Evolutionary conservation across 2,113 vertebrate species (phyloP).

Genomic region (Zapornia atra): DNA sequence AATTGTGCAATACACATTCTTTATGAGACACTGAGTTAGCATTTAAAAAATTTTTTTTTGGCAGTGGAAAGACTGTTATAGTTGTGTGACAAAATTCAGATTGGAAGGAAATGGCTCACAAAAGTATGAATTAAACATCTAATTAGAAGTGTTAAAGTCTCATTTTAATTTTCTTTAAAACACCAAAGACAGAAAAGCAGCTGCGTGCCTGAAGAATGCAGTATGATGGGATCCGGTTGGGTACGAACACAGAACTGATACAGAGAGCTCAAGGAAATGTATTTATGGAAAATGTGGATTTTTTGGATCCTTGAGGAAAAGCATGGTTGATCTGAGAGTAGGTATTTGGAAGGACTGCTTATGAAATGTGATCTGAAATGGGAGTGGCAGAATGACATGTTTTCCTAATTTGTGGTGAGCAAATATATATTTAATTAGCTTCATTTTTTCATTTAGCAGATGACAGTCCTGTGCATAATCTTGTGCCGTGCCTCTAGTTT

Average conservation of each 20-base stretch:
- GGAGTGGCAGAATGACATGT: background rate
- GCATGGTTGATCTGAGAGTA: background rate
- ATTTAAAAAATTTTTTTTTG: background rate
- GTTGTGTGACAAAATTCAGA: constrained; percentile 63
- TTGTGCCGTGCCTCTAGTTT: background rate
- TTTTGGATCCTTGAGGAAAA: background rate
- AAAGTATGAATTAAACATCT: constrained; percentile 72
- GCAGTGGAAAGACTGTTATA: constrained; percentile 33
- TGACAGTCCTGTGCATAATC: background rate
- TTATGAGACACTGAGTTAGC: constrained; percentile 45
- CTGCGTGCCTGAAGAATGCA: constrained; percentile 9
- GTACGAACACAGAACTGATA: background rate
- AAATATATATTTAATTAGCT: background rate
- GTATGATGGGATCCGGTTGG: background rate
- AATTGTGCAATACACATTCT: constrained; percentile 31
- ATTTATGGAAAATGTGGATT: background rate
- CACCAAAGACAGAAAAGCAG: constrained; percentile 43
- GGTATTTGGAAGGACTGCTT: background rate
- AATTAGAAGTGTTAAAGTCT: constrained; percentile 70
- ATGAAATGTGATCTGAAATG: background rate
- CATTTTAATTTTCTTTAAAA: constrained; percentile 60
- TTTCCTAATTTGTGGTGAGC: background rate
- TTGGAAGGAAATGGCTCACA: constrained; percentile 61
- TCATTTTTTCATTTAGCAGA: background rate
- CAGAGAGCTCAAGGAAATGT: background rate